Evolutionary conservation across 2,888 invertebrate genomes (phyloP).

Genomic region (Lochmaea crataegi): DNA sequence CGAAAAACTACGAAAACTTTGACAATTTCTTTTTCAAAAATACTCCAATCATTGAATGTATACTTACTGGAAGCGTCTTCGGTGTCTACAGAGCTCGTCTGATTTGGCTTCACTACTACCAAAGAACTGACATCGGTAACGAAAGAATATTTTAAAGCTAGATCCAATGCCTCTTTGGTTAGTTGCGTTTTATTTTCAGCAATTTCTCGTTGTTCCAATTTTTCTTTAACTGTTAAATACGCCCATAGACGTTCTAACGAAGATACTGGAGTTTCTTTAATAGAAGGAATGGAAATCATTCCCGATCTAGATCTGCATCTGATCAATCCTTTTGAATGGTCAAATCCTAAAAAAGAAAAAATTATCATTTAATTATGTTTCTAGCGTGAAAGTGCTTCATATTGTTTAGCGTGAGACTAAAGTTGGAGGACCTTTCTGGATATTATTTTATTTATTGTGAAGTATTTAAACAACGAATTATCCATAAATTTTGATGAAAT

Average conservation of each 20-base stretch:
- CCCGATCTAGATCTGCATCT: neutral
- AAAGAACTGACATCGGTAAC: constrained; percentile 76
- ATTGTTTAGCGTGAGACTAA: no score
- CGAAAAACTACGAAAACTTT: no score
- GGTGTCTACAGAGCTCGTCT: constrained; percentile 42
- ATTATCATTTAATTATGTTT: no score
- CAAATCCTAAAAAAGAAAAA: constrained; percentile 12
- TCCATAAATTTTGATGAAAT: no score
- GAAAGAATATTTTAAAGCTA: constrained; percentile 70
- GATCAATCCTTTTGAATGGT: constrained; percentile 6
- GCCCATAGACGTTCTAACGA: constrained; percentile 69
- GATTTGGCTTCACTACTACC: constrained; percentile 74
- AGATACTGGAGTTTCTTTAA: constrained; percentile 47
- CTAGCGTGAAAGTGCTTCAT: no score
- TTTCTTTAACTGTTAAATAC: constrained; percentile 72
- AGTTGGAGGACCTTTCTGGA: no score
- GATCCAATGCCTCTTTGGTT: constrained; percentile 67
- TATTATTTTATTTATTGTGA: no score
- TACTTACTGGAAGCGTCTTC: constrained; percentile 45
- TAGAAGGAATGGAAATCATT: constrained; percentile 38
- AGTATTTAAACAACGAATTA: no score
- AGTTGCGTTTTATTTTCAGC: constrained; percentile 56
- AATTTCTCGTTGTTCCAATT: constrained; percentile 65
- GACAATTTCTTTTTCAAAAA: no score
- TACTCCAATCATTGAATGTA: neutral